These are phyloP conservation scores for Xanthia icteritia DNA, from an alignment of 2,888 invertebrate genomes.

Conservation along the genomic window DNA sequence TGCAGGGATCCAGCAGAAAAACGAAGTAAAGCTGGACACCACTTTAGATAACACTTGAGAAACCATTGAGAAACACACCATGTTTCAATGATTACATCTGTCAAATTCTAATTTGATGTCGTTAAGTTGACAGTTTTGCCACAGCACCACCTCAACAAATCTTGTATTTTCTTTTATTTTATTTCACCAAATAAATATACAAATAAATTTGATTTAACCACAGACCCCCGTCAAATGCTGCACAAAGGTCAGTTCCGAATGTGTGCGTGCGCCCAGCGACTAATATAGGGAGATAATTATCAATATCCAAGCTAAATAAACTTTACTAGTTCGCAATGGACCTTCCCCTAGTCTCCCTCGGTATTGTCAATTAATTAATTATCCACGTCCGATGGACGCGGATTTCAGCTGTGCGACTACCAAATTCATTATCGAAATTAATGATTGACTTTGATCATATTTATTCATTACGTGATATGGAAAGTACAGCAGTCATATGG, in stretches of 20 bases:
- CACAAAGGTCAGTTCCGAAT: background rate
- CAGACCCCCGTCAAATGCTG: background rate
- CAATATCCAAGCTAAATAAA: constrained; percentile 77
- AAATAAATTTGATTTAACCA: no score
- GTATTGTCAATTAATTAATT: constrained; percentile 88
- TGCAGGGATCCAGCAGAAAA: background rate
- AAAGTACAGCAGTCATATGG: constrained; percentile 40
- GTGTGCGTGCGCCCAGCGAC: constrained; percentile 62
- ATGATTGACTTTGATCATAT: constrained; percentile 76
- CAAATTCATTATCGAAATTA: constrained; percentile 84
- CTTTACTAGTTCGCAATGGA: constrained; percentile 51
- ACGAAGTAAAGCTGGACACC: background rate
- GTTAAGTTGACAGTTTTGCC: background rate
- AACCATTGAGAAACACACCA: background rate
- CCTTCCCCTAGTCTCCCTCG: constrained; percentile 66
- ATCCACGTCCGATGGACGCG: constrained; percentile 76
- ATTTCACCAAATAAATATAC: background rate
- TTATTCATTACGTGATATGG: constrained; percentile 50
- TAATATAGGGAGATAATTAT: constrained; percentile 47
- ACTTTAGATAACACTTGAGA: background rate
- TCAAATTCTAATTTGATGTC: background rate
- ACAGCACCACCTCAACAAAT: background rate
- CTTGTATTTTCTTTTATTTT: background rate
- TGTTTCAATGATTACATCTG: no score
- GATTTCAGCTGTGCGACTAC: constrained; percentile 69